Base-by-base conservation (phyloP, 2,888 invertebrate genomes). In the Fragum sueziense region DNA sequence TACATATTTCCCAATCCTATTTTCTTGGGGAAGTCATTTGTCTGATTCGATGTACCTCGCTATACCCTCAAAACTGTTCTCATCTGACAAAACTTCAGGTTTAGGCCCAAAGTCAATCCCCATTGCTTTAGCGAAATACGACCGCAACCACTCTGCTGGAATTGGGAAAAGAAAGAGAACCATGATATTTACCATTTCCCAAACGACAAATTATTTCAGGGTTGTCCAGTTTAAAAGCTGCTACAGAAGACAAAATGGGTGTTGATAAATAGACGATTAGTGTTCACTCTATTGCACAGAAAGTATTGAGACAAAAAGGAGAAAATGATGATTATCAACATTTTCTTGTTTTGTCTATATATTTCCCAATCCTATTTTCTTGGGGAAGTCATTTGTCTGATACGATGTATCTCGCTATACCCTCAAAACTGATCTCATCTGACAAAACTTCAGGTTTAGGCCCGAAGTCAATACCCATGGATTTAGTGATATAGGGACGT, bases 401-500 rank as follows among this genome's bases (percentile, higher is more conserved):
- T 87, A 96, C 95, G 85, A 98, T 97, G 93, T 96, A 97, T 71
- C 96, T 95, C 0, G 96, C 95, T 71, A 98, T 94, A 1, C 97
- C 90, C 59, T 97, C 96, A 82, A 97, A 94, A 71, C 95, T 95
- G 57, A 96, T 94, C 88, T 96, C 96, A 33, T 95, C 95, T 72
- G 97, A 94, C 68, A 96, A 94, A 94, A 95, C 92, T n/a, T 82
- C 83, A 1, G 11, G 82, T 31, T 79, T 93, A 0, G 93, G 89
- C 11, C 92, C 89, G 0, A 94, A 92, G 83, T 72, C 76, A 14
- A 86, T 59, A 20, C 80, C 80, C 52, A 86, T 27, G 6, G 80
- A 57, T 20, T 75, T 62, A 20, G 82, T 74, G 33, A 86, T 74
- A 52, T 80, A 82, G n/a, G 75, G 22, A 4, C 47, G 68, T 27